Evolutionary conservation across 2,797 vertebrate species (phyloP), one percentile per base, ranked within the genome.

Genomic region (Astyanax mexicanus): DNA sequence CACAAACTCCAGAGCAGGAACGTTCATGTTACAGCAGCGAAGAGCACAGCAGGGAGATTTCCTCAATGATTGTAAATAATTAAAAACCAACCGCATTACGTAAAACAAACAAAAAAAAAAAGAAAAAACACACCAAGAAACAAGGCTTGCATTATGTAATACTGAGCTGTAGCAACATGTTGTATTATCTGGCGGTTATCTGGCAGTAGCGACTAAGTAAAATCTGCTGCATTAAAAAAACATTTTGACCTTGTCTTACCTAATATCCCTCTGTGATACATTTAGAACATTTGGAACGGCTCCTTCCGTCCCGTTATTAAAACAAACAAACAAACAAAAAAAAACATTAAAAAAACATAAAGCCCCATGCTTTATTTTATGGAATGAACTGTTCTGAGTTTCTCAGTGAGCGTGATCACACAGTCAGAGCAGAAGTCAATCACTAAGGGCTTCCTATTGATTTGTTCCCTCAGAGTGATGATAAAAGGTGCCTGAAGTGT

Each of bases 51-150:
- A 8, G 51, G 25, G 23, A 55, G 23, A 35, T n/a, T 60, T 60
- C 55, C 9, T 60, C 55, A 60, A n/a, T 60, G 55, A n/a, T 15
- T 11, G 4, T 73, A 17, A 52, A 54, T 65, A 27, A 73, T 54
- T 65, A 44, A 74, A 62, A 54, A 55, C 35, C 3, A 65, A 19
- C 35, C 4, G 32, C 2, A 17, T 49, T 49, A 49, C 19, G 47
- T 49, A 49, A 49, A 49, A 40, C 40, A 40, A 40, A 40, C 25
- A 40, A 44, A 49, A 40, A 40, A 40, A 40, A 40, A 25, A 40
- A 44, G 5, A 32, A 32, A 32, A 72, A 35, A 52, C 21, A 52
- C 21, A 52, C 21, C 47, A 55, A 55, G 32, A 4, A 60, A 35
- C 55, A 32, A 6, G 4, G 15, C 15, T 55, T 35, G n/a, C 29